Evolutionary conservation across 2,113 vertebrate genomes (phyloP).

Genomic region (Pomatostomus ruficeps): DNA sequence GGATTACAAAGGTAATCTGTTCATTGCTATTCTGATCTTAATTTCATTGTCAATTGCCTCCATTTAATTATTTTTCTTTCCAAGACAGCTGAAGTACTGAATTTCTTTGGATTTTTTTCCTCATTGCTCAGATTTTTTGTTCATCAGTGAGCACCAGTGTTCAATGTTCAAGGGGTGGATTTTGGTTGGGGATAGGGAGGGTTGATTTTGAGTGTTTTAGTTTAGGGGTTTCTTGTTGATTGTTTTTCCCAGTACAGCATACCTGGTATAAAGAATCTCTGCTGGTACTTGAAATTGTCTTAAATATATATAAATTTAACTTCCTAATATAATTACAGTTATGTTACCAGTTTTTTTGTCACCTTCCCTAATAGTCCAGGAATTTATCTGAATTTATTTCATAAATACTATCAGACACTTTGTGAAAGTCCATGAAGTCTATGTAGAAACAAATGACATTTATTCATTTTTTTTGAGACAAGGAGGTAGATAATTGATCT

Average conservation of each 20-base stretch:
- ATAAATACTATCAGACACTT: not conserved
- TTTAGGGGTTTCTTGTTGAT: rapidly evolving
- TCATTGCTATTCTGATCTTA: not conserved
- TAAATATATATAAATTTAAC: not conserved
- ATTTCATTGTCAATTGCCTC: not conserved
- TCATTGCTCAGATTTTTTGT: not conserved
- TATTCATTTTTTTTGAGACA: not conserved
- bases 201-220: not conserved
- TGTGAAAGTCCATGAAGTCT: not conserved
- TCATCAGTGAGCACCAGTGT: not conserved
- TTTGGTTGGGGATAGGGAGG: not conserved
- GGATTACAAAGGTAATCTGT: not conserved
- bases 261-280: not conserved
- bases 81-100: not conserved
- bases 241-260: not conserved
- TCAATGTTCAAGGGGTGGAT: not conserved
- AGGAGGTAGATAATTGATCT: not conserved
- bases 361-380: not conserved
- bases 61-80: not conserved
- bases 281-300: not conserved
- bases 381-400: not conserved
- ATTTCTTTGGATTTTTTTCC: not conserved
- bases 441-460: not conserved
- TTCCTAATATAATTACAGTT: not conserved
- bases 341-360: not conserved